These are phyloP conservation scores for Polypedilum pembai DNA, from an alignment of 1,140 invertebrate species.

Conservation along the genomic window DNA sequence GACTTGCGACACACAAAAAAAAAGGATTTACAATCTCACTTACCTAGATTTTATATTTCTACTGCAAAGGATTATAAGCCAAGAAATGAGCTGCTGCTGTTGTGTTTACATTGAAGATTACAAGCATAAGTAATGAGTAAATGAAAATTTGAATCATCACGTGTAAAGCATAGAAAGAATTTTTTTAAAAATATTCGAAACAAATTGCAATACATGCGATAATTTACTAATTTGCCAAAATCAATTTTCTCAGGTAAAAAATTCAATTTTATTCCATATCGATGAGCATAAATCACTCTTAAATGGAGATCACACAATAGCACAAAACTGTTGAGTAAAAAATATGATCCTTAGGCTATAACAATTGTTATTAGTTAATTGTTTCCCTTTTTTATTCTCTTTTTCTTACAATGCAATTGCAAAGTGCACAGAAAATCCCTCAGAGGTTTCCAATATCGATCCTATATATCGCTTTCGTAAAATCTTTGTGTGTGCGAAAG, in stretches of 20 bases:
- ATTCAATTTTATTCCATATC: neutral
- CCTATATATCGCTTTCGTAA: neutral
- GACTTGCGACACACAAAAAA: slow-evolving; percentile 15
- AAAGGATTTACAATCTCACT: neutral
- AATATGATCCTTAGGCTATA: slow-evolving; percentile 6
- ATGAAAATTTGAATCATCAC: too few relatives aligned
- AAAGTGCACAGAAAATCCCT: neutral
- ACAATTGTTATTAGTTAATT: slow-evolving; percentile 23
- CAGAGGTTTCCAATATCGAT: slow-evolving; percentile 1
- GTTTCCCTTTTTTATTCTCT: neutral
- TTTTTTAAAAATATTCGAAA: too few relatives aligned
- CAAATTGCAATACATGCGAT: neutral
- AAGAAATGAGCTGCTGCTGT: neutral
- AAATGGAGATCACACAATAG: slow-evolving; percentile 1
- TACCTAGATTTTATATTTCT: neutral
- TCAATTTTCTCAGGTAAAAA: slow-evolving; percentile 4
- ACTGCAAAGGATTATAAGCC: neutral
- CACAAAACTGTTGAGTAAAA: neutral
- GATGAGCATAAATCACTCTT: neutral
- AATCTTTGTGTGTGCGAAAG: too few relatives aligned
- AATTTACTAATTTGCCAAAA: neutral
- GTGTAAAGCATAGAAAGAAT: too few relatives aligned
- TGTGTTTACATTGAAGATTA: slow-evolving; percentile 5
- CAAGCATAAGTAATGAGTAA: neutral
- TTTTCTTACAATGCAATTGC: neutral